These are phyloP conservation scores for Micromys minutus DNA, from an alignment of 2,113 vertebrate species.

Conservation along the genomic window DNA sequence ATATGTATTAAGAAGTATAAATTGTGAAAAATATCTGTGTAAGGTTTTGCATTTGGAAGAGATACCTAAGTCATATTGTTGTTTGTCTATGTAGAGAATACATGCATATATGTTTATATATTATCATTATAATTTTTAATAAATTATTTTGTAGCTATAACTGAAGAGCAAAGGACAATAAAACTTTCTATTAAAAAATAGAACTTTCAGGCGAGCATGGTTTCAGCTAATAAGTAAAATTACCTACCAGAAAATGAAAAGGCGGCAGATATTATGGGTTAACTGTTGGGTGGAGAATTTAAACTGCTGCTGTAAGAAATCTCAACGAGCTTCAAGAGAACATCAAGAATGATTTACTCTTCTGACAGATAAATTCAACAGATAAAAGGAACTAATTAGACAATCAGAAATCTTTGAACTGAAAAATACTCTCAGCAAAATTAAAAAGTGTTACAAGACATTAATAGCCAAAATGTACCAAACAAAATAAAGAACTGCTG, in stretches of 20 bases:
- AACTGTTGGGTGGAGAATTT: neutral
- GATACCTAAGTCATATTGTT: neutral
- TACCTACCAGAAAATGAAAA: neutral
- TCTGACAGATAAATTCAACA: neutral
- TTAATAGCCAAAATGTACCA: constrained; percentile 12
- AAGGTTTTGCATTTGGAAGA: neutral
- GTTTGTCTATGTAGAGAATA: neutral
- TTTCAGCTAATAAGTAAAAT: neutral
- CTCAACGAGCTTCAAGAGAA: neutral
- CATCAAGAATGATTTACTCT: neutral
- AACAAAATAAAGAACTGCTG: neutral
- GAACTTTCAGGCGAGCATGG: neutral
- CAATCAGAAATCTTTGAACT: constrained; percentile 23
- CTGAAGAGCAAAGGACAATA: neutral
- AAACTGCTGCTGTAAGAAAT: neutral
- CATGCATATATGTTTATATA: neutral
- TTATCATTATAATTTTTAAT: neutral
- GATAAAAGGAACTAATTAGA: neutral
- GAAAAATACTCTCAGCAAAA: neutral
- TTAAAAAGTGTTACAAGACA: constrained; percentile 1
- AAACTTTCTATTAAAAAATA: neutral
- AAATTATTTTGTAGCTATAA: neutral
- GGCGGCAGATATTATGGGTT: neutral
- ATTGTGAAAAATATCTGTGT: neutral
- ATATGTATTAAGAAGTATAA: neutral